Percentiles rank a stretch among this genome's conserved stretches.
Conservation (phyloP, 2,888 invertebrate species). For the Cryptocephalus primarius region DNA sequence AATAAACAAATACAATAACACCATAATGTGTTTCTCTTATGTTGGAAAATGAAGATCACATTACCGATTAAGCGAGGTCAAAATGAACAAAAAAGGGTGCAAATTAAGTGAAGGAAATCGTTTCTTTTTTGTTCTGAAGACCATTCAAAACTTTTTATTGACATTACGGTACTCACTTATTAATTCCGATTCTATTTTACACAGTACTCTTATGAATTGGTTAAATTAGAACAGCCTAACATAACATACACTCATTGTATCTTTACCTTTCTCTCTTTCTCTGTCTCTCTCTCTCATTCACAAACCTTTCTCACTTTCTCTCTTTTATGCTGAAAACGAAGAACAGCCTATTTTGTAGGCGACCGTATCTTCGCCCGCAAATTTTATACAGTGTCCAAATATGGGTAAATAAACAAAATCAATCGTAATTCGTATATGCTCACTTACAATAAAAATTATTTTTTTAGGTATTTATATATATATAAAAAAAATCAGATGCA, state of each 20-base stretch:
- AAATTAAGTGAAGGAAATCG: conserved; percentile 1
- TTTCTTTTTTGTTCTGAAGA: too few species aligned
- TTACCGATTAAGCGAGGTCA: conserved; percentile 8
- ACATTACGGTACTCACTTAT: conserved; percentile 20
- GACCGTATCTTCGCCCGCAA: conserved; percentile 10
- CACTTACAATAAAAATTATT: conserved; percentile 25
- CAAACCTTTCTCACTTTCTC: conserved; percentile 11
- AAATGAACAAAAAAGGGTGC: conserved; percentile 7
- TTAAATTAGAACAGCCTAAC: conserved; percentile 36
- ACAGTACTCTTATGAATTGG: conserved; percentile 18
- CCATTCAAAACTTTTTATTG: conserved; percentile 4
- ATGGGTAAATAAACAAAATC: conserved; percentile 21
- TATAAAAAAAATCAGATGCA: conserved; percentile 20
- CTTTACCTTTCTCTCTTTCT: neutral
- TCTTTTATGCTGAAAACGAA: conserved; percentile 12
- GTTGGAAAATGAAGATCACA: conserved; percentile 11
- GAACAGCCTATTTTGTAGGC: conserved; percentile 19
- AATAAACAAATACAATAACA: conserved; percentile 27
- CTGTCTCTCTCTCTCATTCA: too few species aligned
- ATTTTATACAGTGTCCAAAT: conserved; percentile 23
- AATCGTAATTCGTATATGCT: conserved; percentile 28
- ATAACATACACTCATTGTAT: conserved; percentile 25
- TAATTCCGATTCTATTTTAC: conserved; percentile 10
- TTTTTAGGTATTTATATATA: conserved; percentile 7
- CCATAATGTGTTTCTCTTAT: conserved; percentile 9